Percentiles rank a stretch among this genome's conserved stretches.
Conservation (phyloP, 1,140 invertebrate genomes). For the Sweltsa coloradensis region DNA sequence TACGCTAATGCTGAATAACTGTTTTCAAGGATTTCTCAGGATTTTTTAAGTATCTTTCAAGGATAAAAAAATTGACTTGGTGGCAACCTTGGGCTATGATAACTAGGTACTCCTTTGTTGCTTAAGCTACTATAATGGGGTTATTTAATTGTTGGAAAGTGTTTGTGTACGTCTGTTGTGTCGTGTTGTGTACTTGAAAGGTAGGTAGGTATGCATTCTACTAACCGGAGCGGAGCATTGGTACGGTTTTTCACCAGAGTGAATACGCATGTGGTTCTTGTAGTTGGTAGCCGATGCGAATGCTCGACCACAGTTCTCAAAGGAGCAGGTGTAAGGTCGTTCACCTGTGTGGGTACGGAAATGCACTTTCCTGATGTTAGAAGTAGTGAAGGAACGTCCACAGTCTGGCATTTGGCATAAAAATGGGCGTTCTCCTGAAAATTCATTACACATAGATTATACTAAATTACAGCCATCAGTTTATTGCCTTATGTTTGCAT, state of each 20-base stretch:
- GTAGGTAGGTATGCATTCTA: too few relatives aligned
- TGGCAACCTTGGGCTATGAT: too few relatives aligned
- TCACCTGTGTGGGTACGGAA: constrained; percentile 39
- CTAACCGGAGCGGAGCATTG: constrained; percentile 36
- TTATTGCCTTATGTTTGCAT: too few relatives aligned
- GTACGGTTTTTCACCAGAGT: constrained; percentile 45
- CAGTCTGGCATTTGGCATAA: constrained; percentile 49
- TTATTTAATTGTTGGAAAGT: too few relatives aligned
- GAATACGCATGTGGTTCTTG: constrained; percentile 49
- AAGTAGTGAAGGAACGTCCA: constrained; percentile 55
- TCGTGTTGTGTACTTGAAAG: too few relatives aligned
- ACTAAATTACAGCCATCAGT: neutral
- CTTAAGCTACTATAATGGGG: too few relatives aligned
- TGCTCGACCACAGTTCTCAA: constrained; percentile 41
- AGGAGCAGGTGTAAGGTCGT: constrained; percentile 46
- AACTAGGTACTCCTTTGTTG: too few relatives aligned
- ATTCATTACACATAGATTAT: constrained; percentile 1
- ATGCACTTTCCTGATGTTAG: constrained; percentile 58
- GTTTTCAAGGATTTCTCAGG: too few relatives aligned
- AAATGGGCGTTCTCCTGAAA: constrained; percentile 48
- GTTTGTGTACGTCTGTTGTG: too few relatives aligned
- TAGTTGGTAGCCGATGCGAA: constrained; percentile 60
- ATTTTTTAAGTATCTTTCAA: too few relatives aligned
- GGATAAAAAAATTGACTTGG: too few relatives aligned
- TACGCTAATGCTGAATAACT: too few relatives aligned